Evolutionary conservation across 2,113 vertebrate genomes (phyloP), one percentile per base, ranked within the genome.

Genomic region (Calidris pygmaea): DNA sequence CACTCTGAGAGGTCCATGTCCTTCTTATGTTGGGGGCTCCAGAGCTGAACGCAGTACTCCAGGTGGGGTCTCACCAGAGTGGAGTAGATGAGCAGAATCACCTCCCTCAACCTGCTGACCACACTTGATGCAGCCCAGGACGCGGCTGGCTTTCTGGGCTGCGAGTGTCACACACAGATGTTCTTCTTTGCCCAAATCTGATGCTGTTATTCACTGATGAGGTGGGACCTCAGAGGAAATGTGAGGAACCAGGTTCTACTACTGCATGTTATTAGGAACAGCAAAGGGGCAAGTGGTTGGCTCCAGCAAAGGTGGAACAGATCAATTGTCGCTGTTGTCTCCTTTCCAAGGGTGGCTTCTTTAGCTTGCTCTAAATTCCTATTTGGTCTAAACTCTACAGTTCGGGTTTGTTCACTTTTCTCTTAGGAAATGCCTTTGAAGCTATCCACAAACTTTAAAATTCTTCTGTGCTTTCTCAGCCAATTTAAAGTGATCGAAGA

Each of bases 221-320:
- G 26, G 22, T 32, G 59, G 32, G 14, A 68, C 34, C 27, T 66
- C 32, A 29, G 56, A 50, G 89, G 55, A 48, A 84, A 74, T 9
- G 14, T 41, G 43, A 75, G 55, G 35, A 80, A 45, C 14, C 18
- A 53, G 34, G 39, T 58, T 65, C 53, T 18, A 48, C 53, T 18
- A 39, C 11, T 24, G 29, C 0, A 0, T 48, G 7, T 30, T 55
- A 14, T 89, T 53, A 48, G 48, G 34, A 86, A 34, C 10, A 39
- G 37, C 37, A 63, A 63, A 19, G 35, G 23, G 43, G 34, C 30
- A 78, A 47, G 18, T 21, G 10, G 26, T 34, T 26, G 34, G 11
- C 15, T 82, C 23, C 65, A 72, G 78, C n/a, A 34, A 17, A 79
- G 48, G 32, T 56, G 23, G 16, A 52, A 53, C 14, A 52, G 23